These are phyloP conservation scores for Rhadinocentrus ornatus DNA, from an alignment of 2,797 vertebrate genomes.

Conservation along the genomic window DNA sequence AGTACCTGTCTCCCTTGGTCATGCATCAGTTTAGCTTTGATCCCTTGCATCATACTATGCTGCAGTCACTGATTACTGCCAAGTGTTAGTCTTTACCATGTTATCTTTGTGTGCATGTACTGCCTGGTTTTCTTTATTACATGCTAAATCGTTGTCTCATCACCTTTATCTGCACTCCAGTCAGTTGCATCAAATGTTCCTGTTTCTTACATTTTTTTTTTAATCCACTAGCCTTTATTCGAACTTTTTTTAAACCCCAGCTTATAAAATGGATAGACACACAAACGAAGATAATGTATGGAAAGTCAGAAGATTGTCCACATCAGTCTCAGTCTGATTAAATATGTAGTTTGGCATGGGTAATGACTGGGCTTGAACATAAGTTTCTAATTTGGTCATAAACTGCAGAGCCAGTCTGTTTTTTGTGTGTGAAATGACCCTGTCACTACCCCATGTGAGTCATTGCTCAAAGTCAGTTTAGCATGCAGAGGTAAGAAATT, in stretches of 20 bases:
- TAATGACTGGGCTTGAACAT: not conserved
- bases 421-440: not conserved
- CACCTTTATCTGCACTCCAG: not conserved
- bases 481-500: not conserved
- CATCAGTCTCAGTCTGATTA: not conserved
- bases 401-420: not conserved
- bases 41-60: not conserved
- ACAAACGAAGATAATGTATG: not conserved
- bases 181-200: not conserved
- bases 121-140: not conserved
- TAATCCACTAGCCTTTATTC: too few species aligned
- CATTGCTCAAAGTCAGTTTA: not conserved
- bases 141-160: not conserved
- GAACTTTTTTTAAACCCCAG: too few species aligned
- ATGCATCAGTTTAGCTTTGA: not conserved
- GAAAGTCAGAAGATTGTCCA: not conserved
- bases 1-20: not conserved
- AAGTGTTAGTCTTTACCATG: not conserved
- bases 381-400: not conserved
- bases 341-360: not conserved
- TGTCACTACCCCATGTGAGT: not conserved
- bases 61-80: not conserved
- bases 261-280: too few species aligned
- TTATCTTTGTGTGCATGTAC: not conserved
- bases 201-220: not conserved